phyloP scores from a whole-genome alignment of 2,888 invertebrate genomes.

The Apodemia zela region DNA sequence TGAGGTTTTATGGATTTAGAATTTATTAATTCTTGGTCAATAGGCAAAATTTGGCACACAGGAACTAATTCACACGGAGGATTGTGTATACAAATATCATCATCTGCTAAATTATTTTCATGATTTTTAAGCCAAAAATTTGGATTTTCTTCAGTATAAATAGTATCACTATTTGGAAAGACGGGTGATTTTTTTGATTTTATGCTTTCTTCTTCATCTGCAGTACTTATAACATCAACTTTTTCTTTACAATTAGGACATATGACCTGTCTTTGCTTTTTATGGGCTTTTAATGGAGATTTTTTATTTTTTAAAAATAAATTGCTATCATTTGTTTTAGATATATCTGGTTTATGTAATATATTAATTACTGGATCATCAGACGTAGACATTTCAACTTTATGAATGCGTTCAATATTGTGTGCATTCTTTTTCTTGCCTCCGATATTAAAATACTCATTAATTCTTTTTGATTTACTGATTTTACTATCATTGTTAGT shows the following conservation, averaged over 20 bases:
- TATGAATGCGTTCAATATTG: constrained; percentile 19
- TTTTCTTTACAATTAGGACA: constrained; percentile 64
- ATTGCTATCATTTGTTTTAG: constrained; percentile 23
- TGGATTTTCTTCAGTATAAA: constrained; percentile 25
- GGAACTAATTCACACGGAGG: constrained; percentile 62
- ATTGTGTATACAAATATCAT: constrained; percentile 49
- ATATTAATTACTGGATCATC: constrained; percentile 17
- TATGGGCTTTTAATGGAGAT: constrained; percentile 31
- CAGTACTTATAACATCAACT: constrained; percentile 49
- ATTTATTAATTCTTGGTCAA: constrained; percentile 39
- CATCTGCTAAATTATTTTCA: constrained; percentile 30
- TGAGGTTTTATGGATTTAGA: constrained; percentile 39
- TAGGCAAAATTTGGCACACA: constrained; percentile 57
- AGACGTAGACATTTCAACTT: constrained; percentile 21
- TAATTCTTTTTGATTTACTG: not conserved
- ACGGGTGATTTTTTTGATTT: constrained; percentile 38
- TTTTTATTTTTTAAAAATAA: constrained; percentile 27
- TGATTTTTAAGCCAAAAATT: constrained; percentile 24
- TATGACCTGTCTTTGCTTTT: constrained; percentile 44
- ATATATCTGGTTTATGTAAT: constrained; percentile 15
- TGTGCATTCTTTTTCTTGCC: not conserved
- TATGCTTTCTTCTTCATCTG: constrained; percentile 49
- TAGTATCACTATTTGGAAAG: constrained; percentile 38
- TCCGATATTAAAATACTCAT: not conserved
- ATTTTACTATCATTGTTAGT: constrained; percentile 21